Base-by-base conservation (phyloP, 2,888 invertebrate species). In the Mimumesa dahlbomi region DNA sequence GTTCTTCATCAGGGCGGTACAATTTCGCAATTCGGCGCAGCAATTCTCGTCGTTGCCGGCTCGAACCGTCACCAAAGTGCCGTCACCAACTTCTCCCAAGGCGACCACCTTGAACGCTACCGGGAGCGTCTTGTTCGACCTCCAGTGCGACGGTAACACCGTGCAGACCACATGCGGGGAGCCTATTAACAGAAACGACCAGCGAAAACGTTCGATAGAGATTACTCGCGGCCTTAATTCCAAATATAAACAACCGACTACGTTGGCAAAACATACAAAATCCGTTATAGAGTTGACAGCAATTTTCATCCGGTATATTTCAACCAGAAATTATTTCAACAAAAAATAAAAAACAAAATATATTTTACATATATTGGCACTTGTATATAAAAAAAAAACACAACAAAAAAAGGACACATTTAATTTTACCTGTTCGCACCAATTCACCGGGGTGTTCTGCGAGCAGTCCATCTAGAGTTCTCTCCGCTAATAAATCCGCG, bases 41-140 rank as follows among this genome's bases (percentile, higher is more conserved):
- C 94, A 97, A 91, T 98, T 98, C 90, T 99, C 98, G 88, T 99
- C 98, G 90, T 99, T 99, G 19, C 98, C 98, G 19, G 98, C 98
- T 57, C 95, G 91, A 56, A 99, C 95, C 14, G 96, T 96, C 77
- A 98, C 98, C 89, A 96, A 92, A 14, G 98, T 98, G 34, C 98
- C 98, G 90, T 98, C 98, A 79, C 95, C 94, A 48, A 98, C 95
- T 84, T 98, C 97, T 9, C 97, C 97, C 53, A 98, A 91, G 0
- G 97, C 95, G 57, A 98, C 94, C 83, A 98, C 97, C 91, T 97
- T 97, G 91, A 99, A 99, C 54, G 97, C 97, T 74, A 96, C 94
- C 72, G 98, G 98, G 56, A 99, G 91, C 9, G 98, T 98, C 91
- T 99, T 99, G 91, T 99, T 99, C 29, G 95, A 98, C 73, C 99